Base-by-base conservation (phyloP, 2,888 invertebrate species). In the Ormyrus nitidulus region DNA sequence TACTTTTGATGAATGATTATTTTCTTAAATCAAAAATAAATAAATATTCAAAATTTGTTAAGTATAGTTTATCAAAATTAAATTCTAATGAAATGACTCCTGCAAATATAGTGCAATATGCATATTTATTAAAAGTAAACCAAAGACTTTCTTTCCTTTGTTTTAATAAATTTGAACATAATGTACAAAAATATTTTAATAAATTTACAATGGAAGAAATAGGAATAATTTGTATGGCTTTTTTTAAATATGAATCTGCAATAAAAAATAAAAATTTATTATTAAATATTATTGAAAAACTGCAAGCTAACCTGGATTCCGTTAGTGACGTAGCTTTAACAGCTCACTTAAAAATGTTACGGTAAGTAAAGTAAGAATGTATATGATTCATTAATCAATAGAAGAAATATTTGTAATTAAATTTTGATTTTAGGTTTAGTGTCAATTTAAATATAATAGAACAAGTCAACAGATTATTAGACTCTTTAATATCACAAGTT, bases 21-120 rank as follows among this genome's bases (percentile, higher is more conserved):
- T 68, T 81, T 10, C 69, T n/a, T 13, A 77, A 62, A 66, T 94
- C 94, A 10, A 92, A 96, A 11, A 92, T 95, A 58, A 46, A 10
- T 44, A n/a, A 5, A 54, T 19, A 6, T 56, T 66, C 72, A 77
- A 59, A 19, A 10, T 81, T 81, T 66, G 13, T 10, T 54, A 11
- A 5, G 19, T 10, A 66, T 2, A 75, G 66, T 51, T 54, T 81
- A 11, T 61, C 5, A 59, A 56, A 7, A 2, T 8, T 75, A 6
- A 49, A 70, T 48, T 5, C 10, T 7, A 4, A 56, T 9, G n/a
- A 66, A 8, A 49, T 78, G 49, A 70, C 61, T 61, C 9, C 6
- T 11, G 46, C 34, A 8, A 70, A 78, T 66, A 19, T 78, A 13
- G 34, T 81, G 5, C 74, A 77, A 49, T 75, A n/a, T 70, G 66